Conservation (phyloP, 2,888 invertebrate species). For the Hypomecis atomaria region DNA sequence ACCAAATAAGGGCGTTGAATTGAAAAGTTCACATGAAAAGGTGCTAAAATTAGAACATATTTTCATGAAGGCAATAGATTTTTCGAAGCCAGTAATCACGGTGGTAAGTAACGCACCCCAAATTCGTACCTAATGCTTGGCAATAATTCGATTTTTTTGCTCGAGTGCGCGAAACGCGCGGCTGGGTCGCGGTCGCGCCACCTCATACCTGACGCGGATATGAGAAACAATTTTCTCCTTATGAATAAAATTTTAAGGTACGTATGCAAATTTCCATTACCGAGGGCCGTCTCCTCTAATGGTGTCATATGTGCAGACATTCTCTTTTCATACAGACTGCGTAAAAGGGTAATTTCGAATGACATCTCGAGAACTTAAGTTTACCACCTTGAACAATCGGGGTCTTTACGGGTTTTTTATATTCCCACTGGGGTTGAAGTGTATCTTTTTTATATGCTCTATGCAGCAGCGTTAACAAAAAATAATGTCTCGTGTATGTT, state of each 20-base stretch:
- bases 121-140: conserved; percentile 61
- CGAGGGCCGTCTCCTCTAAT: conserved; percentile 70
- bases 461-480: not conserved
- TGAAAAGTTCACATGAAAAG: conserved; percentile 8
- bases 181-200: conserved; percentile 29
- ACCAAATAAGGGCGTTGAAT: not conserved
- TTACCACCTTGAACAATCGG: conserved; percentile 46
- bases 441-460: conserved; percentile 17
- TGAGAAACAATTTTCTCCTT: conserved; percentile 82
- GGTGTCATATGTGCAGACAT: conserved; percentile 74
- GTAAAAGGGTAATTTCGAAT: conserved; percentile 66
- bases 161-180: conserved; percentile 59
- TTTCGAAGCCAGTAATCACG: conserved; percentile 49
- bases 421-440: conserved; percentile 24
- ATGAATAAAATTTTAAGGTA: conserved; percentile 83
- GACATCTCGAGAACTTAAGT: conserved; percentile 47
- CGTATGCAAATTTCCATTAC: conserved; percentile 82
- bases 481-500: conserved; percentile 4
- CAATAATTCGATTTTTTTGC: conserved; percentile 78
- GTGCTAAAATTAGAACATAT: conserved; percentile 26
- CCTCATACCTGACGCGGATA: conserved; percentile 52
- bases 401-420: conserved; percentile 38
- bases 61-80: conserved; percentile 37
- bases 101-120: conserved; percentile 63
- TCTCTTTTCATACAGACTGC: conserved; percentile 72